Conservation (phyloP, 2,113 vertebrate genomes). For the Pseudorectes ferrugineus region DNA sequence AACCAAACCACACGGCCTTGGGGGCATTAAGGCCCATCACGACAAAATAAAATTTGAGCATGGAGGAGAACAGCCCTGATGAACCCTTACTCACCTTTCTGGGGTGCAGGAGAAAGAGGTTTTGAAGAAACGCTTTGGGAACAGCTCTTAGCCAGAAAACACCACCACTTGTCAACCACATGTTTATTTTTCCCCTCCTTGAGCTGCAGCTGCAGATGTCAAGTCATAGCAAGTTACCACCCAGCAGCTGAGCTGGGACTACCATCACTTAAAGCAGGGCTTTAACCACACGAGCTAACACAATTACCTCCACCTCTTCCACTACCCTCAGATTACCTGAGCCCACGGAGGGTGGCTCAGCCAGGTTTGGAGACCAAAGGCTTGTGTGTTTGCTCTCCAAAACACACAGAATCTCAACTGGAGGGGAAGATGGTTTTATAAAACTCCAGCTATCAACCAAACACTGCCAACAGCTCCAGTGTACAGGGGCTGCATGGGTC, state of each 20-base stretch:
- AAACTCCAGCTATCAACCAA: background rate
- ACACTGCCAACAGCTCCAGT: background rate
- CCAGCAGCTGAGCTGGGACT: background rate
- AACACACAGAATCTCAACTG: background rate
- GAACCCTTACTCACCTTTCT: background rate
- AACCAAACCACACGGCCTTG: background rate
- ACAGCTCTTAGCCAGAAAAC: background rate
- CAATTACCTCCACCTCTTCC: background rate
- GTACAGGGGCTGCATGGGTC: accelerated
- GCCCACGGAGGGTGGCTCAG: background rate
- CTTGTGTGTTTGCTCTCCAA: background rate
- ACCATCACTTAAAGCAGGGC: accelerated
- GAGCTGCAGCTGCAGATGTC: background rate
- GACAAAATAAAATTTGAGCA: background rate
- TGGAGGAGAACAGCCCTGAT: accelerated
- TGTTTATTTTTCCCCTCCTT: background rate
- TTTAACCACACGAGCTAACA: background rate
- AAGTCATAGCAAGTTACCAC: background rate
- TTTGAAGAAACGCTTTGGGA: background rate
- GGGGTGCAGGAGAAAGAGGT: background rate
- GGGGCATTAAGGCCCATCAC: background rate
- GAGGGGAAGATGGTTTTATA: background rate
- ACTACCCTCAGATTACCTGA: background rate
- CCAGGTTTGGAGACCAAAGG: background rate
- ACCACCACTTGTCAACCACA: background rate